Base-by-base conservation (phyloP, 2,888 invertebrate genomes). In the Orgyia antiqua region DNA sequence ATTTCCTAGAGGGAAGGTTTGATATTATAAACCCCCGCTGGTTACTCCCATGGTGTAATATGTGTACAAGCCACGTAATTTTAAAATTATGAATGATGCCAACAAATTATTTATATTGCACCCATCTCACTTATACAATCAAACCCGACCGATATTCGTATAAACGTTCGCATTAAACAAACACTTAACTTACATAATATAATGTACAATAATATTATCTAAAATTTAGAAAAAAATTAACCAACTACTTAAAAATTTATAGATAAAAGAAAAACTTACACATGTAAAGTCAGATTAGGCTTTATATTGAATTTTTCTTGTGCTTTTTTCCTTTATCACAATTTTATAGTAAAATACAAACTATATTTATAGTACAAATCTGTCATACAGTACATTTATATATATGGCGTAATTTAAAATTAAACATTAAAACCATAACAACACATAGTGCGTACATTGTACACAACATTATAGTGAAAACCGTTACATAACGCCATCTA, bases 291-390 rank as follows among this genome's bases (percentile, higher is more conserved):
- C 73, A 69, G 71, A 78, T 80, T 80, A 84, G 84, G 82, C 82
- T 73, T 72, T 63, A 65, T 69, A 77, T 75, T 72, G 63, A 68
- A 66, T 78, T 18, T 68, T 77, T 74, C 65, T 84, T 84, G 83
- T 84, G 84, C 84, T 76, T 79, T 74, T 58, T 76, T 78, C 68
- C 65, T 71, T 76, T 84, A 84, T 84, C 84, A 84, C 84, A 83
- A 66, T 72, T 65, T 63, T 66, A 24, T 20, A 20, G n/a, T 20
- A 20, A n/a, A 6, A 20, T 7, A 6, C 3, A n/a, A 68, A 66
- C 60, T 73, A 76, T 69, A 68, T 70, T 65, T 60, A 76, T 60
- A 71, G 52, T 62, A 62, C 46, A 56, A 67, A 58, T 65, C 76
- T 78, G 76, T 77, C 65, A 76, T 66, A 78, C 76, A 79, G 72